Evolutionary conservation across 92 coral and sea anemone genomes (phyloP), one percentile per base, ranked within the genome.

Genomic region (Chrysogorgia sp.): DNA sequence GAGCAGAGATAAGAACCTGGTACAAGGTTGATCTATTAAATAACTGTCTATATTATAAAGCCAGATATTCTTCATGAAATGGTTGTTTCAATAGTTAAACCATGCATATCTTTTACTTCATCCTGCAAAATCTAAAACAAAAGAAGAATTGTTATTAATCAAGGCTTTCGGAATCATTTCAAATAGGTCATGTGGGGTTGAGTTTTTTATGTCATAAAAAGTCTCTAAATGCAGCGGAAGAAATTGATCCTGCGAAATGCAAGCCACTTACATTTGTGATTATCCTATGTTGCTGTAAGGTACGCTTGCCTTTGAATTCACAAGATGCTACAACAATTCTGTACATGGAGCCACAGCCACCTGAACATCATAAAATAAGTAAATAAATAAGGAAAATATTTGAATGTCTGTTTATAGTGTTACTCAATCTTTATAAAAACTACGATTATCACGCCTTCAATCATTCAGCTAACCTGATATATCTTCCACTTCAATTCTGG

Each of bases 281-380:
- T 2, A 94, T 80, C 67, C 89, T 85, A 67, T 94, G 98, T 57
- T 94, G 98, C 56, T 89, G 96, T 0, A 94, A 91, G 40, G 85
- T 90, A 60, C 94, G 84, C 50, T 89, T 94, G 33, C 98, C 98
- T 75, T 86, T 75, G 67, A 94, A 94, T 19, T 84, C 92, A 45
- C 76, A 90, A 40, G 97, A 82, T 82, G 92, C 97, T 23, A 94
- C 91, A 75, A 84, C 89, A 57, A 94, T 88, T 79, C 92, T 96
- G 88, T 89, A 94, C 97, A 94, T 94, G 28, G 98, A 92, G 13
- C 98, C 98, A 87, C 98, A 94, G 5, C 98, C 98, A 50, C 98
- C 98, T 94, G 77, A 0, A 34, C n/a, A 37, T 37, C 10, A 37
- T 37, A 37, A 37, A 37, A 37, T 37, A 37, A 4, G 10, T 37